Percentiles rank a stretch among this genome's conserved stretches.
Conservation (phyloP, 2,113 vertebrate genomes). For the Dipodomys merriami region DNA sequence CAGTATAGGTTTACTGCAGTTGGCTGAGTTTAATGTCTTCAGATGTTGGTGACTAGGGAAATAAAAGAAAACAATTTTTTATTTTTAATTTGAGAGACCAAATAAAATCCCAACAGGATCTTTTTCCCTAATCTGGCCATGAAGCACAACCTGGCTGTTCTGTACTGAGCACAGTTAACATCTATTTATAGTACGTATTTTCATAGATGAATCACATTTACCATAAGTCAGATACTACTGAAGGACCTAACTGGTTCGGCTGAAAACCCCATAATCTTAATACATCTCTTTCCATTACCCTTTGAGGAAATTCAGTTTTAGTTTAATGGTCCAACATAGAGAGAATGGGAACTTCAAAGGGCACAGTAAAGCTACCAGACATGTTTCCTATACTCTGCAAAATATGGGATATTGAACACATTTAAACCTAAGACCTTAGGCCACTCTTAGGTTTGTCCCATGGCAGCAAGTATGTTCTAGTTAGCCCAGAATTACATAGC, state of each 20-base stretch:
- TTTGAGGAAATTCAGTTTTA: constrained; percentile 58
- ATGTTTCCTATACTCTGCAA: constrained; percentile 36
- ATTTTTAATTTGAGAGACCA: constrained; percentile 67
- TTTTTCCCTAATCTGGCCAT: constrained; percentile 73
- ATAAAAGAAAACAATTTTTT: constrained; percentile 71
- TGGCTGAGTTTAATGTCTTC: constrained; percentile 70
- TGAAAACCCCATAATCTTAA: constrained; percentile 64
- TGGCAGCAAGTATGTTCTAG: neutral
- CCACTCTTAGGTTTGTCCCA: neutral
- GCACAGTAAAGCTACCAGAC: constrained; percentile 39
- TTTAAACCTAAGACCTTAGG: constrained; percentile 12
- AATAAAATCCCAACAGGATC: constrained; percentile 73
- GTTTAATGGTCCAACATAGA: constrained; percentile 44
- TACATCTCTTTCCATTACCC: constrained; percentile 60
- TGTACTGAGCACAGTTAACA: constrained; percentile 65
- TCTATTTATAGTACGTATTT: constrained; percentile 79
- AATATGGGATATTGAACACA: constrained; percentile 24
- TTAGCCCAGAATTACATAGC: neutral
- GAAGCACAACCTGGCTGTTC: constrained; percentile 69
- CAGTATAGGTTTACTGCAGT: constrained; percentile 65
- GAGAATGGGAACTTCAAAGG: neutral
- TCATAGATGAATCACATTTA: constrained; percentile 78
- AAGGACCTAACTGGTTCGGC: constrained; percentile 51
- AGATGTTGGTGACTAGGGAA: constrained; percentile 67
- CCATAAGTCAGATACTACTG: constrained; percentile 69